Percentiles rank a stretch among this genome's conserved stretches.
These are phyloP conservation scores for Virgularia gustaviana DNA, from an alignment of 92 coral and sea anemone species.

Conservation along the genomic window DNA sequence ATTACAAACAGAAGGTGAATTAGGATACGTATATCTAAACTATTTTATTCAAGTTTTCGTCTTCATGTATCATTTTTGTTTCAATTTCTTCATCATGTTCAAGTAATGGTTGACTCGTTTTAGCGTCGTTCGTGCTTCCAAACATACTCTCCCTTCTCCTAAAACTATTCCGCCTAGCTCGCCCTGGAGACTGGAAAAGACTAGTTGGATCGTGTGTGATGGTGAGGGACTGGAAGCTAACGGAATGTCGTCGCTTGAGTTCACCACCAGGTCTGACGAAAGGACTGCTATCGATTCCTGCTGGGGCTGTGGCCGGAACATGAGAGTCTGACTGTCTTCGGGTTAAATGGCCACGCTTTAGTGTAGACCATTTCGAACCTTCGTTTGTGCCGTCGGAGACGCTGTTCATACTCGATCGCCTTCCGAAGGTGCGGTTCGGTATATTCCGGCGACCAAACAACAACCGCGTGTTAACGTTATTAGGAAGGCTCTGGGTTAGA, in stretches of 20 bases:
- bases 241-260: neutral
- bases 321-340: neutral
- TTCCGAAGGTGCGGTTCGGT: neutral
- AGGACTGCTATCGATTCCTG: neutral
- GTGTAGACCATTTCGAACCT: neutral
- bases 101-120: neutral
- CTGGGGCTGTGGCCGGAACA: constrained; percentile 18
- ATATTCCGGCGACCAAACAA: neutral
- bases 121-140: neutral
- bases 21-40: no score
- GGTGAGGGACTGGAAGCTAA: constrained; percentile 12
- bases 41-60: no score
- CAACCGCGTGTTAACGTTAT: neutral
- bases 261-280: neutral
- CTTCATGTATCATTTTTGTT: no score
- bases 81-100: neutral
- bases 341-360: neutral
- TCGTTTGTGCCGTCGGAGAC: neutral
- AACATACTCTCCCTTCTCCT: neutral
- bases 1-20: no score
- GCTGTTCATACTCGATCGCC: constrained; percentile 5
- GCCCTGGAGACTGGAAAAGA: constrained; percentile 7
- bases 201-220: neutral
- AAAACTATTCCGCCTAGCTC: neutral
- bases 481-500: constrained; percentile 15